These are phyloP conservation scores for Catharus ustulatus DNA, from an alignment of 2,797 vertebrate species.

Conservation along the genomic window DNA sequence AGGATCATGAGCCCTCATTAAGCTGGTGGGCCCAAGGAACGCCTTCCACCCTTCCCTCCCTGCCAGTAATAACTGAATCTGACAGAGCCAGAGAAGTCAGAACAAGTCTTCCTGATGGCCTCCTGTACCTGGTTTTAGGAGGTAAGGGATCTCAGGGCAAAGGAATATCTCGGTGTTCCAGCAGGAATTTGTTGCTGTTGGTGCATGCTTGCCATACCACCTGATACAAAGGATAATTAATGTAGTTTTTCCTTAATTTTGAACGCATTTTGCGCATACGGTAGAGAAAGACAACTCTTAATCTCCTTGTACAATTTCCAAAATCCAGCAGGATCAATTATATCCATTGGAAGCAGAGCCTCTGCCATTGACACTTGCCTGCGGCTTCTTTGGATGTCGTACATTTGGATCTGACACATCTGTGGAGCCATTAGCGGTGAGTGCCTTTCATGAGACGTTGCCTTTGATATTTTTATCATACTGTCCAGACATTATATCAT, in stretches of 20 bases:
- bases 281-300: constrained; percentile 1
- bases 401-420: not conserved
- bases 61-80: not conserved
- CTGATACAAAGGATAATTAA: not conserved
- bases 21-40: not conserved
- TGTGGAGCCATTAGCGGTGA: not conserved
- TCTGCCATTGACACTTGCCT: not conserved
- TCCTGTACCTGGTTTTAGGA: not conserved
- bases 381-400: not conserved
- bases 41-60: not conserved
- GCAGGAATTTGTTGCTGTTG: not conserved
- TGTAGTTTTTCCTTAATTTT: constrained; percentile 30
- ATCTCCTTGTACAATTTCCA: constrained; percentile 12
- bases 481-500: not conserved
- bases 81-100: not conserved
- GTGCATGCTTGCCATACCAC: not conserved
- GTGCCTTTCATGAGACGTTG: not conserved
- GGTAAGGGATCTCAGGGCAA: not conserved
- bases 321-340: not conserved
- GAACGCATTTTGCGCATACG: not conserved
- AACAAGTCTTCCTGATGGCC: not conserved
- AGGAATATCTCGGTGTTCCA: not conserved
- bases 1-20: not conserved
- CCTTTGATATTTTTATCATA: constrained; percentile 28
- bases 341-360: not conserved